These are phyloP conservation scores for Dolichotis patagonum DNA, from an alignment of 2,113 vertebrate species.

Conservation along the genomic window DNA sequence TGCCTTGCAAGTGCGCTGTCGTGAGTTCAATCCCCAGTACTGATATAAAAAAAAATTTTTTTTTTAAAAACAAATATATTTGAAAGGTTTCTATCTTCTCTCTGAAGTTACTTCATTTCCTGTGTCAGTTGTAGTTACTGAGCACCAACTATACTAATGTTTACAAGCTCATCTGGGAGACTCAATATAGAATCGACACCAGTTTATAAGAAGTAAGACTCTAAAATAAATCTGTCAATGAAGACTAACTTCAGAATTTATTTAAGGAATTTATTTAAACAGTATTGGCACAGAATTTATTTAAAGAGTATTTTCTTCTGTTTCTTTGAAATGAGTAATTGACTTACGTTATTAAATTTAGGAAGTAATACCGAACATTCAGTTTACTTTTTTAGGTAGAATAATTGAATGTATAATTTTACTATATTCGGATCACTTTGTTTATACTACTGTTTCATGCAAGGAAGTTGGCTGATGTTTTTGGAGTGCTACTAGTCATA, in stretches of 20 bases:
- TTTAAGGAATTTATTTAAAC: no score
- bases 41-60: no score
- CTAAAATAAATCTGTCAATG: not conserved
- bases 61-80: not conserved
- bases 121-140: not conserved
- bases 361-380: not conserved
- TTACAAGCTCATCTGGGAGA: not conserved
- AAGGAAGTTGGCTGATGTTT: not conserved
- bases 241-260: not conserved
- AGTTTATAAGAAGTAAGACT: not conserved
- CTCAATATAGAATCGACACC: not conserved
- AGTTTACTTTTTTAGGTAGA: not conserved
- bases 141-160: not conserved
- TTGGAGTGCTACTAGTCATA: not conserved
- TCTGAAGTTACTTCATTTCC: slow-evolving; percentile 1
- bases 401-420: not conserved
- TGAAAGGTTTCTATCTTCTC: not conserved
- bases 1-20: no score
- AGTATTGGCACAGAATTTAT: not conserved
- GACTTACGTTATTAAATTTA: not conserved
- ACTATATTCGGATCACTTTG: slow-evolving; percentile 3
- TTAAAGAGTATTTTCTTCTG: not conserved
- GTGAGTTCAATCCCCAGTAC: no score
- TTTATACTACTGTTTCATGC: not conserved
- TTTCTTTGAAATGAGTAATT: not conserved